These are phyloP conservation scores for Polyodon spathula DNA, from an alignment of 2,113 vertebrate genomes.

Conservation along the genomic window DNA sequence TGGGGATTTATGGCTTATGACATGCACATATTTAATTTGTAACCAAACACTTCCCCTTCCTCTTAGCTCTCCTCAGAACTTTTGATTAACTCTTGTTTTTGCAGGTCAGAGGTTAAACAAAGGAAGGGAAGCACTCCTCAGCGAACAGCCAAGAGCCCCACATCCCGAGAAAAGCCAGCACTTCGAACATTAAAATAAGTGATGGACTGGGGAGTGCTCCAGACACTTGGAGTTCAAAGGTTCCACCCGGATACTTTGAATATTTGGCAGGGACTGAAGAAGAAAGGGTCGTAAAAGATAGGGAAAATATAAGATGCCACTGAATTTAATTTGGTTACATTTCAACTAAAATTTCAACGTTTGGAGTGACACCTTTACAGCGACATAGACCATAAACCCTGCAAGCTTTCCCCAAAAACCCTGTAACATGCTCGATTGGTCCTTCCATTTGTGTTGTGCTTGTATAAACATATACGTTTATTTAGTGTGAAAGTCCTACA, in stretches of 20 bases:
- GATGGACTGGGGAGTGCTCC: conserved; percentile 29
- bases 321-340: conserved; percentile 19
- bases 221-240: conserved; percentile 58
- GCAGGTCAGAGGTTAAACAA: conserved; percentile 76
- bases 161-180: conserved; percentile 32
- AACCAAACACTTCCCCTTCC: conserved; percentile 80
- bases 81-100: conserved; percentile 70
- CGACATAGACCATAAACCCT: conserved; percentile 35
- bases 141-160: conserved; percentile 63
- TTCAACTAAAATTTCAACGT: too few species aligned
- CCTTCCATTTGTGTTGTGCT: conserved; percentile 31
- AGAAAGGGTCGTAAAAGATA: conserved; percentile 31
- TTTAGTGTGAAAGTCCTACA: conserved; percentile 52
- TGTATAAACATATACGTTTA: conserved; percentile 56
- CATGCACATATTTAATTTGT: conserved; percentile 76
- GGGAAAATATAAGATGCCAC: conserved; percentile 17
- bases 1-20: conserved; percentile 67
- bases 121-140: conserved; percentile 61
- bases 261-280: conserved; percentile 17
- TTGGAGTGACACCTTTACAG: conserved; percentile 47
- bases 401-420: conserved; percentile 29
- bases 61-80: conserved; percentile 74
- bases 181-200: conserved; percentile 37
- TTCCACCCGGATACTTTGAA: conserved; percentile 41
- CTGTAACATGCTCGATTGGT: conserved; percentile 54